Evolutionary conservation across 2,888 invertebrate genomes (phyloP).

Genomic region (Eristalis pertinax): DNA sequence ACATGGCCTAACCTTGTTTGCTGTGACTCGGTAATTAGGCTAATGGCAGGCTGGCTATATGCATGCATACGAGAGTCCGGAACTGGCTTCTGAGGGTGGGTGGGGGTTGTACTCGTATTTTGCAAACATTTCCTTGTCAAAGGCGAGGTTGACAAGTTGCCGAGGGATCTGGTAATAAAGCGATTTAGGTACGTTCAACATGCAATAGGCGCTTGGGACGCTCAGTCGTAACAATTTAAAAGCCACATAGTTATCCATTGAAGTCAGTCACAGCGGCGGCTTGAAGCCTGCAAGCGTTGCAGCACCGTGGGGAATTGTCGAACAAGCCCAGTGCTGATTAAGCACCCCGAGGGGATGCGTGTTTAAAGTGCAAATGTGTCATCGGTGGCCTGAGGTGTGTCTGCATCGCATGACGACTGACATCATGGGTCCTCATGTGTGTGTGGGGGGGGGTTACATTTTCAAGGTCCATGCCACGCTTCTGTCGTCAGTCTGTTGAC

Average conservation of each 20-base stretch:
- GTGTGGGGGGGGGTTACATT: neutral
- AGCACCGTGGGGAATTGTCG: neutral
- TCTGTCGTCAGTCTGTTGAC: neutral
- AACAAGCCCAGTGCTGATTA: neutral
- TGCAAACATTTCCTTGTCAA: constrained; percentile 12
- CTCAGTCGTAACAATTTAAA: constrained; percentile 13
- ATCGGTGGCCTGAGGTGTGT: neutral
- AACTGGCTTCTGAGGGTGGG: constrained; percentile 14
- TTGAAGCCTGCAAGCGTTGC: neutral
- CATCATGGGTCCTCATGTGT: neutral
- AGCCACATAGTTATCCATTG: constrained; percentile 4
- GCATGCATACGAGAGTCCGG: constrained; percentile 29
- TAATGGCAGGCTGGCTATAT: constrained; percentile 52
- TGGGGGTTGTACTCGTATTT: neutral
- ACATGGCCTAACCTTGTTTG: constrained; percentile 44
- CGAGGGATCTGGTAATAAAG: constrained; percentile 34
- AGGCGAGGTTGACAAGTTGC: constrained; percentile 41
- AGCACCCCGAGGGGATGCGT: neutral
- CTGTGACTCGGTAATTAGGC: constrained; percentile 56
- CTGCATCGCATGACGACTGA: neutral
- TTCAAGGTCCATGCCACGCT: neutral
- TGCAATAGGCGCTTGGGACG: constrained; percentile 37
- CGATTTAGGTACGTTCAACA: constrained; percentile 39
- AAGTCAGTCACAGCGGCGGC: neutral
- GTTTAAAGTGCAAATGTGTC: neutral